These are phyloP conservation scores for Habropoda laboriosa DNA, from an alignment of 1,140 invertebrate species.

Conservation along the genomic window DNA sequence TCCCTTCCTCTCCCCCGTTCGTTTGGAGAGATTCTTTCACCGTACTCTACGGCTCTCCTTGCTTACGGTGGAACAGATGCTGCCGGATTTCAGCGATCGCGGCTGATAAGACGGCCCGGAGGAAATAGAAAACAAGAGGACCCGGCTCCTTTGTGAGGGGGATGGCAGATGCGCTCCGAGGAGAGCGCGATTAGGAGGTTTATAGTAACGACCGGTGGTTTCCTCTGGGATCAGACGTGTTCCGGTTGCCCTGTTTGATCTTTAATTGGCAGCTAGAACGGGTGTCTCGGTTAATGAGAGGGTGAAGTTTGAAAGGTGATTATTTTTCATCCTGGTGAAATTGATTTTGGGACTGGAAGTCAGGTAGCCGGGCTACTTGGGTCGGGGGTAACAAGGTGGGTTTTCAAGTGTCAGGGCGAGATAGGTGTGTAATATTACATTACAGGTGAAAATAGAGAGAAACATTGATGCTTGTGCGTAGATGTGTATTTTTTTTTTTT, in stretches of 20 bases:
- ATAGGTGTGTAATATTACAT: no score
- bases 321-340: background rate
- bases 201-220: background rate
- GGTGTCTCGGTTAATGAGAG: background rate
- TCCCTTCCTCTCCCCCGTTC: background rate
- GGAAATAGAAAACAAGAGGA: constrained; percentile 50
- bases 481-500: no score
- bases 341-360: background rate
- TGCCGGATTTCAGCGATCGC: constrained; percentile 47
- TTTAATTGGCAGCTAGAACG: constrained; percentile 5
- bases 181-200: constrained; percentile 15
- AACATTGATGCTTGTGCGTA: no score
- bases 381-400: no score
- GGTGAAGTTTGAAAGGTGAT: background rate
- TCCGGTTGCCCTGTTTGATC: background rate
- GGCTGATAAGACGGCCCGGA: constrained; percentile 37
- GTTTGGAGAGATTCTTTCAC: constrained; percentile 43
- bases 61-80: constrained; percentile 42
- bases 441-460: no score
- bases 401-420: no score
- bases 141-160: constrained; percentile 12
- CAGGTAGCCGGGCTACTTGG: background rate
- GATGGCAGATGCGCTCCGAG: constrained; percentile 38
- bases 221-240: no score
- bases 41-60: background rate